Evolutionary conservation across 2,888 invertebrate genomes (phyloP).

Genomic region (Cinara cedri): DNA sequence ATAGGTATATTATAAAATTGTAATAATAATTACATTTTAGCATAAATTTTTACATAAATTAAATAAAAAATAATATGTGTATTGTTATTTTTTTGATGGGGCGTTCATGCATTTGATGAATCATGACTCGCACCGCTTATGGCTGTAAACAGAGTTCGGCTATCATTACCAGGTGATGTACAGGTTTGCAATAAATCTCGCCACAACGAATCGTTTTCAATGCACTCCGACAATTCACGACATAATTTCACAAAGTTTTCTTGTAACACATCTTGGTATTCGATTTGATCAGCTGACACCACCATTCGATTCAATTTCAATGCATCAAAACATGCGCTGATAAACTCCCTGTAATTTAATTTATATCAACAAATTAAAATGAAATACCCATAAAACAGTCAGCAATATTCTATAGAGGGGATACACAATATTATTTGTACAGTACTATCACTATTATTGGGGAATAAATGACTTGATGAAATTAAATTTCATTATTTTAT

Average conservation of each 20-base stretch:
- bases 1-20: neutral
- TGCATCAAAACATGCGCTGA: slow-evolving; percentile 87
- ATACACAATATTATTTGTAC: too few species aligned
- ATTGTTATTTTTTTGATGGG: too few species aligned
- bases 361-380: too few species aligned
- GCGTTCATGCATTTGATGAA: slow-evolving; percentile 76
- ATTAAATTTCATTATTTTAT: too few species aligned
- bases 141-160: slow-evolving; percentile 77
- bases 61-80: neutral
- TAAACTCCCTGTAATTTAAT: slow-evolving; percentile 74
- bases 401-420: too few species aligned
- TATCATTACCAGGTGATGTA: slow-evolving; percentile 74
- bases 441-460: too few species aligned
- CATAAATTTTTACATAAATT: too few species aligned
- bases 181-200: slow-evolving; percentile 65
- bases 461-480: too few species aligned
- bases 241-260: slow-evolving; percentile 87
- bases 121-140: slow-evolving; percentile 81
- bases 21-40: neutral
- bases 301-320: slow-evolving; percentile 87
- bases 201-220: slow-evolving; percentile 77
- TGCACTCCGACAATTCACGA: slow-evolving; percentile 71
- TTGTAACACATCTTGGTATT: slow-evolving; percentile 88
- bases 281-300: slow-evolving; percentile 85
- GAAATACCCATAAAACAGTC: too few species aligned